A percentile compares a stretch with the other conserved stretches of the same genome.
Conservation (phyloP, 1,140 invertebrate genomes). For the Leptonema lineaticorne region DNA sequence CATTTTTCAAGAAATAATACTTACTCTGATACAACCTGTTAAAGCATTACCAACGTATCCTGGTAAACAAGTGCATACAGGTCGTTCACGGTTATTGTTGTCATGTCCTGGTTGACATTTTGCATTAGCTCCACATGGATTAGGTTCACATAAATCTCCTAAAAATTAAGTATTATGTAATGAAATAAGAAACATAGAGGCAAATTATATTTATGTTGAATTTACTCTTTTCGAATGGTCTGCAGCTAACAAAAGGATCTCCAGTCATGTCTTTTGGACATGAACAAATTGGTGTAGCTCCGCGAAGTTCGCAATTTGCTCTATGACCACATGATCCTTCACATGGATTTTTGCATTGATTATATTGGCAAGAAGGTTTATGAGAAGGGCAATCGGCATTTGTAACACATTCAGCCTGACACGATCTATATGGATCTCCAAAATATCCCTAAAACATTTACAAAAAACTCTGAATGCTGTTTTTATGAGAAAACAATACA, state of each 20-base stretch:
- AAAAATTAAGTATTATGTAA: slow-evolving; percentile 12
- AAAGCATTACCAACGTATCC: slow-evolving; percentile 83
- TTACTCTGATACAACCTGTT: slow-evolving; percentile 63
- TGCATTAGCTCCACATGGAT: slow-evolving; percentile 82
- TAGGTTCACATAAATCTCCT: slow-evolving; percentile 80
- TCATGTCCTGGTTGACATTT: slow-evolving; percentile 81
- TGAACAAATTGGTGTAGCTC: slow-evolving; percentile 77
- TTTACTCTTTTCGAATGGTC: slow-evolving; percentile 72
- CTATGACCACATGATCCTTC: slow-evolving; percentile 77
- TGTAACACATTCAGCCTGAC: slow-evolving; percentile 71
- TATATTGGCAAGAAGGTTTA: slow-evolving; percentile 78
- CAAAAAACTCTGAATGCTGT: too few species aligned
- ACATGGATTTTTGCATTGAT: slow-evolving; percentile 79
- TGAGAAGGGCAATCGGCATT: slow-evolving; percentile 73
- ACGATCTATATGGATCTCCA: slow-evolving; percentile 71
- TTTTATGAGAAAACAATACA: background rate
- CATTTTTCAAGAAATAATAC: background rate
- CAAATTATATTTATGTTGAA: background rate
- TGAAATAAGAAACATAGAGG: background rate
- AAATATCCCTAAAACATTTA: slow-evolving; percentile 63
- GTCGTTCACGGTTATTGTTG: slow-evolving; percentile 74
- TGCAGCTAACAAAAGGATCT: slow-evolving; percentile 78
- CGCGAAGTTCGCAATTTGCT: slow-evolving; percentile 75
- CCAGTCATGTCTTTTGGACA: slow-evolving; percentile 86
- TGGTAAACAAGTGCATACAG: slow-evolving; percentile 76